A percentile compares a stretch with the other conserved stretches of the same genome.
These are phyloP conservation scores for Scopus umbretta DNA, from an alignment of 2,113 vertebrate genomes.

Conservation along the genomic window DNA sequence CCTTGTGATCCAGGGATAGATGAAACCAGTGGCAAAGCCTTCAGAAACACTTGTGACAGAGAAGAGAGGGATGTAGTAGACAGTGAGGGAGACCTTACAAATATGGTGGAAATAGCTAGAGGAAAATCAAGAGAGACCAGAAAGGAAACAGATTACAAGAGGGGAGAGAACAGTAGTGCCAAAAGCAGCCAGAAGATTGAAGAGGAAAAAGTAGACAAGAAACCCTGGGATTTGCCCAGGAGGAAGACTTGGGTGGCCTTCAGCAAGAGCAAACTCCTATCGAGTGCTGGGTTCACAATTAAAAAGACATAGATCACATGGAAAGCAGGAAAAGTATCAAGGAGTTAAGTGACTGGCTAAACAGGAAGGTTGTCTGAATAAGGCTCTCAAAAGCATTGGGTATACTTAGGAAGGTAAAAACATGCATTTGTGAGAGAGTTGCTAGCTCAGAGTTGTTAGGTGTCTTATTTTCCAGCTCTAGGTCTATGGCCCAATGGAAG, in stretches of 20 bases:
- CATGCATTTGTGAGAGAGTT: neutral
- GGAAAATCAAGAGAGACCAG: neutral
- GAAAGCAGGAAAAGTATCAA: neutral
- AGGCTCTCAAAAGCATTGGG: neutral
- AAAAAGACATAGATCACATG: neutral
- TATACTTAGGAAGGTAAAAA: neutral
- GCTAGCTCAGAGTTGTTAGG: neutral
- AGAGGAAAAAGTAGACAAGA: neutral
- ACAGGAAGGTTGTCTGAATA: neutral
- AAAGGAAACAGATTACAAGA: neutral
- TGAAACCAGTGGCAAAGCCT: neutral
- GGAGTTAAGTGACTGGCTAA: neutral
- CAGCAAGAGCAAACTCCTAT: neutral
- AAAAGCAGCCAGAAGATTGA: neutral
- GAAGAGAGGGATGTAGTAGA: neutral
- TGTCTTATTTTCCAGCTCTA: neutral
- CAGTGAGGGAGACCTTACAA: neutral
- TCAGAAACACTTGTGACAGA: neutral
- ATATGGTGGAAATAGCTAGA: neutral
- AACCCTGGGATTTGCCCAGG: neutral
- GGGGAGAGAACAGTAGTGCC: neutral
- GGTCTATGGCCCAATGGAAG: neutral
- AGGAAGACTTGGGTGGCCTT: neutral
- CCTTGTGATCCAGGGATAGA: neutral
- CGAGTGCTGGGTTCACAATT: neutral